Evolutionary conservation across 1,140 invertebrate genomes (phyloP).

Genomic region (Plectrocnemia conspersa): DNA sequence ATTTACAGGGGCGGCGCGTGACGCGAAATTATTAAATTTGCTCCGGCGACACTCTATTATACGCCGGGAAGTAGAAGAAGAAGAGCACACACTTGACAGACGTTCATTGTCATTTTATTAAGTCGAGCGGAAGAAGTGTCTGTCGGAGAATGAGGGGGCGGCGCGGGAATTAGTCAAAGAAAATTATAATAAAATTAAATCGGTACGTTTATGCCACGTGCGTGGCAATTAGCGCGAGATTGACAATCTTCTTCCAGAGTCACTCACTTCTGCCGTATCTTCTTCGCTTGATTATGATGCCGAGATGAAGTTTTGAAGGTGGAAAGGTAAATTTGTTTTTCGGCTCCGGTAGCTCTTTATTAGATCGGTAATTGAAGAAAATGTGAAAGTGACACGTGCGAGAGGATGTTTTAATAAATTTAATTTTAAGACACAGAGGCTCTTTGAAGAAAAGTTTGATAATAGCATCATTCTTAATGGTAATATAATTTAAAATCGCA

Average conservation of each 20-base stretch:
- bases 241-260: not conserved
- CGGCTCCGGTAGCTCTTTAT: no score
- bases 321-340: no score
- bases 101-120: slow-evolving; percentile 16
- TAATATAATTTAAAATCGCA: no score
- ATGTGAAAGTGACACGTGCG: no score
- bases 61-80: slow-evolving; percentile 3
- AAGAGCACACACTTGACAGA: slow-evolving; percentile 22
- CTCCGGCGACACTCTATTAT: slow-evolving; percentile 5
- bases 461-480: no score
- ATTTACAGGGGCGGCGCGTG: slow-evolving; percentile 16
- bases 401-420: no score
- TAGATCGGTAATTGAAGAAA: no score
- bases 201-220: slow-evolving; percentile 1
- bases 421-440: no score
- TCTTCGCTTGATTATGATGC: no score
- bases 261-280: no score
- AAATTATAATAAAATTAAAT: slow-evolving; percentile 5
- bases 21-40: slow-evolving; percentile 21
- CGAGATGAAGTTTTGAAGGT: no score
- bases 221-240: not conserved
- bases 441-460: no score
- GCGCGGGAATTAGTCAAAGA: slow-evolving; percentile 8
- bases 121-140: slow-evolving; percentile 15
- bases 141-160: not conserved